Conservation (phyloP, 2,113 vertebrate species). For the Eolophus roseicapilla region DNA sequence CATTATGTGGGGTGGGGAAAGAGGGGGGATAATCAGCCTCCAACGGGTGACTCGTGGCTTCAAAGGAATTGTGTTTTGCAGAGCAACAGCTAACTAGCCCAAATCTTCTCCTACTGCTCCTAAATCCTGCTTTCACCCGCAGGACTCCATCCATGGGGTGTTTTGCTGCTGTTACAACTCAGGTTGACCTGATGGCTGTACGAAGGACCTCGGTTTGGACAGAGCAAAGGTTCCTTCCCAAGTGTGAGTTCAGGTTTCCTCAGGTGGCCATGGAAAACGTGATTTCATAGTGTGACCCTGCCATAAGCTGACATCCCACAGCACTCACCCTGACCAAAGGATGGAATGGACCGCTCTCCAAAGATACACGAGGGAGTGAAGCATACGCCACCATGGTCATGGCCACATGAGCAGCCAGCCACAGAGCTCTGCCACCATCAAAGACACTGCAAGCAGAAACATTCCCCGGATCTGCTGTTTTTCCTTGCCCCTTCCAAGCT, state of each 20-base stretch:
- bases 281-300: neutral
- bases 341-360: neutral
- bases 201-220: neutral
- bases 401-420: neutral
- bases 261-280: accelerated
- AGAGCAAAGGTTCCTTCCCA: neutral
- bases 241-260: neutral
- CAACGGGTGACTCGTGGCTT: neutral
- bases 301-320: neutral
- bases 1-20: slow-evolving; percentile 1
- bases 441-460: neutral
- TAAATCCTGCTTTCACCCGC: accelerated
- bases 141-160: accelerated
- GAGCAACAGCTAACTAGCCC: neutral
- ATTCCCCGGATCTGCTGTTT: neutral
- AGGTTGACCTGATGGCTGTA: neutral
- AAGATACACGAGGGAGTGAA: neutral
- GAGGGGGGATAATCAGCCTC: slow-evolving; percentile 39
- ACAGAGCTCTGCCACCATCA: neutral
- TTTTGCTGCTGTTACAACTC: neutral
- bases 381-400: accelerated
- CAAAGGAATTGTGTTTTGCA: slow-evolving; percentile 25
- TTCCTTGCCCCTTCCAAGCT: neutral
- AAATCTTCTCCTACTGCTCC: neutral
- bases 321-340: neutral